A percentile compares a stretch with the other conserved stretches of the same genome.
phyloP scores from a whole-genome alignment of 2,113 vertebrate species.

The Phaethornis superciliosus region DNA sequence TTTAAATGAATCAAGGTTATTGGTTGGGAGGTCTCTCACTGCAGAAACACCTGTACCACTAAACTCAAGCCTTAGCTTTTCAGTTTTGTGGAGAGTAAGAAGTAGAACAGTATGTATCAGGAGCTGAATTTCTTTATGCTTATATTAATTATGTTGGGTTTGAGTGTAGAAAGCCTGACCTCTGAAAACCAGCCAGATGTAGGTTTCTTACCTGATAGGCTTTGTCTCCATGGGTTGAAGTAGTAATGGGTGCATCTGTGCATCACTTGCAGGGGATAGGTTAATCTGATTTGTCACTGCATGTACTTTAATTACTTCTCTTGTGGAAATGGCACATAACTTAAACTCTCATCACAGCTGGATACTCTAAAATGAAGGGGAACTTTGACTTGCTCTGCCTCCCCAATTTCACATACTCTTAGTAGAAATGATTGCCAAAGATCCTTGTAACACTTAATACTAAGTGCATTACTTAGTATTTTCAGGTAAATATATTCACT shows the following conservation, averaged over 20 bases:
- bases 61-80: not conserved
- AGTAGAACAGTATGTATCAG: not conserved
- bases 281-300: not conserved
- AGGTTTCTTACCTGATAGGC: not conserved
- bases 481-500: not conserved
- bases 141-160: not conserved
- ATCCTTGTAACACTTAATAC: not conserved
- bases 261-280: not conserved
- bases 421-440: not conserved
- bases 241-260: not conserved
- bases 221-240: not conserved
- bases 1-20: not conserved
- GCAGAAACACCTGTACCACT: not conserved
- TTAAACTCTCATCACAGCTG: not conserved
- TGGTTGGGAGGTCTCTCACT: not conserved
- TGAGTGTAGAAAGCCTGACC: not conserved
- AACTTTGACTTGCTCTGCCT: not conserved
- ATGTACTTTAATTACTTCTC: not conserved
- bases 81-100: not conserved
- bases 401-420: not conserved
- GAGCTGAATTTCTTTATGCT: not conserved
- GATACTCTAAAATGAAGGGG: not conserved
- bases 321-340: not conserved
- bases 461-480: not conserved
- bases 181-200: not conserved